phyloP scores from a whole-genome alignment of 2,113 vertebrate species.

The Melanocharis versteri region DNA sequence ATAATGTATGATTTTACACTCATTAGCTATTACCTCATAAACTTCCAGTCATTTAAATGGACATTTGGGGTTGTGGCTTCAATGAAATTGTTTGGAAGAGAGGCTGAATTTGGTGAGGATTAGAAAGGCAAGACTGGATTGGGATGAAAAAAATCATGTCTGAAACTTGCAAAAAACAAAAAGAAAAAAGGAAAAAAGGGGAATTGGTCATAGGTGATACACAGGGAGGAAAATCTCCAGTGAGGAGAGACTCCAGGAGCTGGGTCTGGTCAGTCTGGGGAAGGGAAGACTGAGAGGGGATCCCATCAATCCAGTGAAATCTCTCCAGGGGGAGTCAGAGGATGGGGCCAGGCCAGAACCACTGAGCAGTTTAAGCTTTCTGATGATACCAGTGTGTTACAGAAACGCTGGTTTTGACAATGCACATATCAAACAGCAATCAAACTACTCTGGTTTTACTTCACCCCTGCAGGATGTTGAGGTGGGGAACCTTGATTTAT shows the following conservation, averaged over 20 bases:
- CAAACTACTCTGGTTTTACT: background rate
- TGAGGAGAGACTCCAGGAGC: background rate
- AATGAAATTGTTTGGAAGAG: background rate
- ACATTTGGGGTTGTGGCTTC: background rate
- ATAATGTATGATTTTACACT: background rate
- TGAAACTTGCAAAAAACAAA: background rate
- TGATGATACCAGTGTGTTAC: background rate
- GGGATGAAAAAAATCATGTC: background rate
- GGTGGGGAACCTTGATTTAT: background rate
- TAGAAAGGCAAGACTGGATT: background rate
- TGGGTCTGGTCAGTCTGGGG: background rate
- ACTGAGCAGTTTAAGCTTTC: background rate
- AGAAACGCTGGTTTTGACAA: background rate
- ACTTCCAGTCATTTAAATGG: background rate
- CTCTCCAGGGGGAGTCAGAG: background rate
- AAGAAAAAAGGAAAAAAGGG: background rate
- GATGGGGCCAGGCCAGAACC: background rate
- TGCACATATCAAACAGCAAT: background rate
- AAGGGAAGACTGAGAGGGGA: background rate
- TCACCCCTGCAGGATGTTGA: background rate
- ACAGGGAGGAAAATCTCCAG: background rate
- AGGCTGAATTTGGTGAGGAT: background rate
- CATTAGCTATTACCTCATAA: background rate
- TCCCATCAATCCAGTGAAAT: background rate
- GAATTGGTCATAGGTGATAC: accelerated